Conservation (phyloP, 2,113 vertebrate species). For the Paramormyrops kingsleyae region DNA sequence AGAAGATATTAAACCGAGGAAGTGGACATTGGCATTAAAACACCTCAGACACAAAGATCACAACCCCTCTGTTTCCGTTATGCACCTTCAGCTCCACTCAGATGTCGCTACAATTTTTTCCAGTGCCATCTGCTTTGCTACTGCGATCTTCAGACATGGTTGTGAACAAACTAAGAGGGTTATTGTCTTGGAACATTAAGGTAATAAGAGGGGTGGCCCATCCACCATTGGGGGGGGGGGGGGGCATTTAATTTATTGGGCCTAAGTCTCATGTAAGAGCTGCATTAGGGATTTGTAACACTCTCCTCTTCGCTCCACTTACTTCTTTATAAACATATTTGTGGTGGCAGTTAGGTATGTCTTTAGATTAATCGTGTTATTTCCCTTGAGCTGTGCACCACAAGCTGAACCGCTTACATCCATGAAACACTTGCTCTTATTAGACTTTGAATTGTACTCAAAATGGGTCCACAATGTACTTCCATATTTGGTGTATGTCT, state of each 20-base stretch:
- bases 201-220: neutral
- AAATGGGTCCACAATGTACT: neutral
- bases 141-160: constrained; percentile 21
- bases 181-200: neutral
- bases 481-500: neutral
- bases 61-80: constrained; percentile 34
- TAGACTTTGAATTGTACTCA: neutral
- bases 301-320: neutral
- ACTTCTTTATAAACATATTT: neutral
- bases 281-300: neutral
- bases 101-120: constrained; percentile 55
- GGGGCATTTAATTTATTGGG: neutral
- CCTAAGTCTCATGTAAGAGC: neutral
- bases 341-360: neutral
- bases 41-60: constrained; percentile 50
- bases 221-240: neutral
- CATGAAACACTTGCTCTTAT: neutral
- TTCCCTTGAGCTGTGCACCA: neutral
- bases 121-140: constrained; percentile 26
- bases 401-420: neutral
- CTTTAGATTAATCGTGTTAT: neutral
- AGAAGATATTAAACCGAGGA: constrained; percentile 59
- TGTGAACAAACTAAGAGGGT: neutral
- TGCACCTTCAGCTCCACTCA: constrained; percentile 48
- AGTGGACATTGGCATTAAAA: constrained; percentile 53